Base-by-base conservation (phyloP, 2,113 vertebrate species). In the Paradoxurus hermaphroditus region DNA sequence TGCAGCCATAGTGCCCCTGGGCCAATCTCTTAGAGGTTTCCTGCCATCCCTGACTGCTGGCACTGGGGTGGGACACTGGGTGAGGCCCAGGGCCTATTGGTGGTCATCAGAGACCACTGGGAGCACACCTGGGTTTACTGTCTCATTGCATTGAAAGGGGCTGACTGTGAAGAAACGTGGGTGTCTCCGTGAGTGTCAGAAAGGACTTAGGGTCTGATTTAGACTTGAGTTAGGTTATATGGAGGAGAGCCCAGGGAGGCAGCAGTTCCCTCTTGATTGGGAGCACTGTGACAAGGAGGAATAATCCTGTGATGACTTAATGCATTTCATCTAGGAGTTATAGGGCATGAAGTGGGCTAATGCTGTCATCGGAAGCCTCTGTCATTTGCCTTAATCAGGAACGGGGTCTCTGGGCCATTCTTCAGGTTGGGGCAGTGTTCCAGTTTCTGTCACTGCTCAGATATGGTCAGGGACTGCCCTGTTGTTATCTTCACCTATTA, bases 101-200 rank as follows among this genome's bases (percentile, higher is more conserved):
- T 59, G 36, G 18, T 75, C 11, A 5, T 31, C 5, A 68, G 6
- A 75, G 39, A 18, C 41, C 63, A 46, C 11, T 15, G 91, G 44
- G 56, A 85, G 19, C 25, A 59, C 39, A 44, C 36, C 18, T 44
- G 3, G 6, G 44, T 13, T 82, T 21, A 9, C 1, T n/a, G 39
- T 63, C 53, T 90, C 62, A 25, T 41, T 81, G 51, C 46, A 39
- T 21, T 1, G n/a, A 72, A 10, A 46, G 23, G 62, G 49, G 2
- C 44, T 0, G 0, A 11, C 3, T 0, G 0, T 4, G 1, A 53
- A 62, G 49, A 77, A n/a, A 31, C 6, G 18, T 0, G 41, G 34
- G 62, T 3, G 5, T 39, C 15, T 85, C 73, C 7, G 27, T 18
- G 59, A 65, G 39, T 29, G n/a, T 86, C 23, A 41, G 77, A 18